Evolutionary conservation across 2,113 vertebrate genomes (phyloP).

Genomic region (Xiphorhynchus elegans): DNA sequence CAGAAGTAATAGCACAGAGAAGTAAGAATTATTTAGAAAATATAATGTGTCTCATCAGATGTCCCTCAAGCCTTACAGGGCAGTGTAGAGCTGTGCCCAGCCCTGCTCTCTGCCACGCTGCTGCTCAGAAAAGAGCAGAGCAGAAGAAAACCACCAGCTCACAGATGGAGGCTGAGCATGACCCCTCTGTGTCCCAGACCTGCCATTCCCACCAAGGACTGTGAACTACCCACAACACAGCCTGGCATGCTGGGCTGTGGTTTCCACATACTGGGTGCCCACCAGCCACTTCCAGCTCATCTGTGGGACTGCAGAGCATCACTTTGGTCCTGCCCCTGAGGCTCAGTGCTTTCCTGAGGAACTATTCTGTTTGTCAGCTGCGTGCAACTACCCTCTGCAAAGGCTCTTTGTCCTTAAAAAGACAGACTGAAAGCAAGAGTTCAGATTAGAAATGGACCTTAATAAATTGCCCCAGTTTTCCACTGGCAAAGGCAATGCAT

Average conservation of each 20-base stretch:
- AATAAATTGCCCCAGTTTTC: neutral
- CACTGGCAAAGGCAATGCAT: neutral
- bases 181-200: neutral
- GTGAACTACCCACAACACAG: neutral
- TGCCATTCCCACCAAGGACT: neutral
- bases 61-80: neutral
- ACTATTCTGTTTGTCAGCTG: neutral
- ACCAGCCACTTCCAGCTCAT: neutral
- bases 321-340: neutral
- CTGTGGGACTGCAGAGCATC: neutral
- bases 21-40: neutral
- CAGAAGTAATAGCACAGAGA: neutral
- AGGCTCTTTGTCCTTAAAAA: neutral
- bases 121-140: neutral
- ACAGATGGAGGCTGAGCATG: rapidly evolving
- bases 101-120: neutral
- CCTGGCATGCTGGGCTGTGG: rapidly evolving
- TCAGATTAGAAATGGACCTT: neutral
- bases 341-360: neutral
- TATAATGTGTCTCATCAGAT: neutral
- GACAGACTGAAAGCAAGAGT: neutral
- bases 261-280: neutral
- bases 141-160: neutral
- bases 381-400: rapidly evolving
- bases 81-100: neutral